Evolutionary conservation across 2,888 invertebrate species (phyloP).

Genomic region (Mesorhabditis sp.): DNA sequence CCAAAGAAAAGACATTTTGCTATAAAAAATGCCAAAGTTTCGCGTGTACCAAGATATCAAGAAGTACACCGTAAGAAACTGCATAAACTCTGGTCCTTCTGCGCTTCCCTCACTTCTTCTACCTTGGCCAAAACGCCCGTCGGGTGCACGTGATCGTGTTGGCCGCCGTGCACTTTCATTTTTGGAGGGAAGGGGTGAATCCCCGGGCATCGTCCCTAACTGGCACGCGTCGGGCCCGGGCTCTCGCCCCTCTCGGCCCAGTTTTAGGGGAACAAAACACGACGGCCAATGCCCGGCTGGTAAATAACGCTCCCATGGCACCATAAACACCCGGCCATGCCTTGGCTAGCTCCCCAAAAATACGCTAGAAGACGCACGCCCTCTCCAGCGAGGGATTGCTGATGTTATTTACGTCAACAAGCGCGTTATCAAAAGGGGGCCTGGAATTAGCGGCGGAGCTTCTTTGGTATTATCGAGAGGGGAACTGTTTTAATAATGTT

Average conservation of each 20-base stretch:
- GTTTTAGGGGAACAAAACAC: background rate
- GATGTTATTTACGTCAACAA: constrained; percentile 7
- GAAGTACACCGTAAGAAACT: too few relatives aligned
- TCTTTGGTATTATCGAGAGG: background rate
- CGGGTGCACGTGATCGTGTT: too few relatives aligned
- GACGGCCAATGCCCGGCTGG: constrained; percentile 10
- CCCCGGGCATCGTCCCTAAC: too few relatives aligned
- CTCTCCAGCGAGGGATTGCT: background rate
- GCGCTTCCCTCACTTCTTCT: too few relatives aligned
- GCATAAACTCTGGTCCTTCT: too few relatives aligned
- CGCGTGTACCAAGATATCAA: too few relatives aligned
- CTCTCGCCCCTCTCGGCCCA: constrained; percentile 3
- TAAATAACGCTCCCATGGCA: constrained; percentile 8
- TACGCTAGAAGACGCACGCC: constrained; percentile 4
- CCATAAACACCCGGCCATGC: background rate
- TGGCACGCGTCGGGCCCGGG: too few relatives aligned
- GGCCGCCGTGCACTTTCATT: too few relatives aligned
- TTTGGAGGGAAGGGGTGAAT: too few relatives aligned
- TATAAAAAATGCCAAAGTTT: too few relatives aligned
- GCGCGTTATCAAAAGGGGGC: background rate
- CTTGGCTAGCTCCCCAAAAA: background rate
- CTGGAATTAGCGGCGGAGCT: background rate
- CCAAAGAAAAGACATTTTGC: too few relatives aligned
- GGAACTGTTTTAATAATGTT: background rate
- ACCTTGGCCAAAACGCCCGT: too few relatives aligned